Base-by-base conservation (phyloP, 2,797 vertebrate species). In the Arremon brunneinucha region DNA sequence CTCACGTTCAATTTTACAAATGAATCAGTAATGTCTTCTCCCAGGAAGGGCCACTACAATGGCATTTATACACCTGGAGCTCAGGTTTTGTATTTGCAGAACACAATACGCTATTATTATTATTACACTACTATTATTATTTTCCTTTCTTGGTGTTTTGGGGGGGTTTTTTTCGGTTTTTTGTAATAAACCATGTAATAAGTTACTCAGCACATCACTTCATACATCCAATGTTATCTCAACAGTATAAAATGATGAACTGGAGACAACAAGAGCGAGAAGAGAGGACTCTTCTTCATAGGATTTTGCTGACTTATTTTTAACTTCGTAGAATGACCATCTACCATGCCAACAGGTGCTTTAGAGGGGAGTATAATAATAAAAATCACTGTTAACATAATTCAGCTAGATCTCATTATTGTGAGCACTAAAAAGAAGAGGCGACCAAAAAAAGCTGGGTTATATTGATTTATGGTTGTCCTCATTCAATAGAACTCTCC, bases 401-500 rank as follows among this genome's bases (percentile, higher is more conserved):
- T 91, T 93, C 69, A 81, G 39, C 41, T 86, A 20, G 76, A 55
- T 86, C 53, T 86, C 37, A 82, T 87, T 83, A 83, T 59, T 81
- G 10, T 52, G 17, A 93, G 34, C 15, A 63, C 5, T 86, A 63
- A 78, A 94, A 93, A 81, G 30, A 72, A 78, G 5, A 49, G 22
- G 20, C 17, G 44, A 92, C 75, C 11, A 70, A 82, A 82, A 79
- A 87, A 80, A 83, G 9, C 30, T 76, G 12, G 15, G 43, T 91
- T 91, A 39, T 86, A 88, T 56, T 93, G 84, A 95, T 95, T 93
- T 88, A 93, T 56, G 79, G 56, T 86, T 91, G 76, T 81, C 43
- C 62, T 93, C 11, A 6, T 92, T 91, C 87, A 79, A 86, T 63
- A 86, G 67, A 96, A 78, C 4, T 93, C 44, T 86, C 47, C 50